Evolutionary conservation across 2,113 vertebrate species (phyloP).

Genomic region (Martes martes): DNA sequence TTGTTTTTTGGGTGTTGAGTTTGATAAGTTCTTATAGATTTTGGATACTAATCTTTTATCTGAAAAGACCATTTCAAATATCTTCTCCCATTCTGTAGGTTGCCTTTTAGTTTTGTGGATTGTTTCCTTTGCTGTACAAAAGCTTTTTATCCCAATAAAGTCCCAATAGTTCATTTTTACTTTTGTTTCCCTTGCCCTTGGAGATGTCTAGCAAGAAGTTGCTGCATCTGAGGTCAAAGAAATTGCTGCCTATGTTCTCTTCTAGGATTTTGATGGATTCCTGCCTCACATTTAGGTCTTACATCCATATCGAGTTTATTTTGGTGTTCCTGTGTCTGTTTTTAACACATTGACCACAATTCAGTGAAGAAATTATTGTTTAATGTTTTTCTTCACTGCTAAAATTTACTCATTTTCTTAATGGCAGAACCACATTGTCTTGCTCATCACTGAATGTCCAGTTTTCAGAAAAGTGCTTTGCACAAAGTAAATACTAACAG

Average conservation of each 20-base stretch:
- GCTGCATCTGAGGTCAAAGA: neutral
- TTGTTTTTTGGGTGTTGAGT: neutral
- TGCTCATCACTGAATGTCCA: neutral
- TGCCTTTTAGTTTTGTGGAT: neutral
- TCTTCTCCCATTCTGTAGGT: neutral
- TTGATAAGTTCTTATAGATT: neutral
- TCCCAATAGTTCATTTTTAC: neutral
- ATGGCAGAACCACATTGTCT: neutral
- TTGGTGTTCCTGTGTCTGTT: neutral
- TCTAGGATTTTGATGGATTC: neutral
- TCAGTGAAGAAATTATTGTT: neutral
- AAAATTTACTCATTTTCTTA: neutral
- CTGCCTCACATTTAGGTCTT: neutral
- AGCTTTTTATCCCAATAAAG: neutral
- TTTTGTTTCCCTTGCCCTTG: neutral
- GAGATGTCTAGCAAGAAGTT: neutral
- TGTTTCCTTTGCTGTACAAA: neutral
- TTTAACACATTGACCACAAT: neutral
- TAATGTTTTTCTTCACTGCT: neutral
- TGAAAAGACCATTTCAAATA: neutral
- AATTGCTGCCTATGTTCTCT: neutral
- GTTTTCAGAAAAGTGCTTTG: neutral
- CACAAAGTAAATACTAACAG: neutral
- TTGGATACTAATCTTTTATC: neutral
- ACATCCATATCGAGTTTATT: neutral